A percentile compares a stretch with the other conserved stretches of the same genome.
Conservation (phyloP, 2,888 invertebrate genomes). For the Mimachlamys varia region DNA sequence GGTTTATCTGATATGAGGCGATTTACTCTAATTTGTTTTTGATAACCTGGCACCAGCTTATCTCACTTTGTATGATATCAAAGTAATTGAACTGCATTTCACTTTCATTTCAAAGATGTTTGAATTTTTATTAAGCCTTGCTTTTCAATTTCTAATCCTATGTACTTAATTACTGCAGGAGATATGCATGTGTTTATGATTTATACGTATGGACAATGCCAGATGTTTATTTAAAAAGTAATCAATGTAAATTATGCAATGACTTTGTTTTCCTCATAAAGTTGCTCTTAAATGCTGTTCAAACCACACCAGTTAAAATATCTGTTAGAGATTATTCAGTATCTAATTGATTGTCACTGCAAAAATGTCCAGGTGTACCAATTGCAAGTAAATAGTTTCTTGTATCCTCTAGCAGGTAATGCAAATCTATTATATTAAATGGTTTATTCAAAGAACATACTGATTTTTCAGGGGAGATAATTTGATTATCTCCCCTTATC, state of each 20-base stretch:
- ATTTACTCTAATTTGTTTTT: constrained; percentile 16
- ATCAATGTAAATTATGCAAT: neutral
- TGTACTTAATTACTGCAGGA: neutral
- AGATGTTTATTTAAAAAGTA: neutral
- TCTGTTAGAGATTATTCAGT: no score
- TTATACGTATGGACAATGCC: neutral
- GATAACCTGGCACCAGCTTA: constrained; percentile 10
- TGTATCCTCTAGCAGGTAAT: no score
- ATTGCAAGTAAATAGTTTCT: no score
- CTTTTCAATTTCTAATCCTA: neutral
- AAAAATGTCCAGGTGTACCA: no score
- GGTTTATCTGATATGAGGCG: neutral
- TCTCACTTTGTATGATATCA: neutral
- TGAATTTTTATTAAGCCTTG: neutral
- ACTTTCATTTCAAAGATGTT: neutral
- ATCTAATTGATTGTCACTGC: no score
- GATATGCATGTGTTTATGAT: neutral
- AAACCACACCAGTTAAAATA: no score
- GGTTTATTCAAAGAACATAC: no score
- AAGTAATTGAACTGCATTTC: constrained; percentile 25
- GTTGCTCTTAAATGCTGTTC: no score
- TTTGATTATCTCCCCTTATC: no score
- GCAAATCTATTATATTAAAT: no score
- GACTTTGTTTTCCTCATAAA: neutral
- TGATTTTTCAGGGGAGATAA: no score